These are phyloP conservation scores for Malaclemys terrapin DNA, from an alignment of 2,113 vertebrate genomes.

Conservation along the genomic window DNA sequence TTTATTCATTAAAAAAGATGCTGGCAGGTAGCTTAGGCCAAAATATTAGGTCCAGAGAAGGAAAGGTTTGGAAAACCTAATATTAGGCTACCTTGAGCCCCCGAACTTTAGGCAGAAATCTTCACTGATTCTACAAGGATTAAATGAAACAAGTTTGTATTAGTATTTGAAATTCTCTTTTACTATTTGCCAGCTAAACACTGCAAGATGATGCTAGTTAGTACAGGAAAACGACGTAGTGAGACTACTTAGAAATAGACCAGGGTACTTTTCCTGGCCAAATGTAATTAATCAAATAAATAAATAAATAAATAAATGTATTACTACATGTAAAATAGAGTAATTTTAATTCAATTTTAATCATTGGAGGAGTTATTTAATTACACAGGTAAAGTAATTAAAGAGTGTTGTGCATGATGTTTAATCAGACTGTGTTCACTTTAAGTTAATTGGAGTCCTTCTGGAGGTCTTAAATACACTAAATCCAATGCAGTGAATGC, in stretches of 20 bases:
- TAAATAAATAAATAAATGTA: neutral
- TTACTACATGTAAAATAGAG: neutral
- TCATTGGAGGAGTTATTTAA: neutral
- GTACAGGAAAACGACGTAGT: neutral
- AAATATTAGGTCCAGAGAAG: conserved; percentile 47
- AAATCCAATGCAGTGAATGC: neutral
- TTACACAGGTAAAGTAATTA: neutral
- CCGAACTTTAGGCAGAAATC: neutral
- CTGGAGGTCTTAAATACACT: neutral
- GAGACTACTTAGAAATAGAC: neutral
- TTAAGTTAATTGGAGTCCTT: neutral
- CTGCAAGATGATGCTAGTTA: accelerated
- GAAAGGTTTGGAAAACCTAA: conserved; percentile 44
- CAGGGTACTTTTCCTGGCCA: neutral
- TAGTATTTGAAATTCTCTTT: neutral
- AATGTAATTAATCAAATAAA: neutral
- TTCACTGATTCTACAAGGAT: neutral
- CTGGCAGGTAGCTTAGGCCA: conserved; percentile 60
- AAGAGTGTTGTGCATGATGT: neutral
- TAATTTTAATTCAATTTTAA: neutral
- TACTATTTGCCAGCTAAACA: neutral
- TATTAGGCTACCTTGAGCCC: neutral
- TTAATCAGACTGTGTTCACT: neutral
- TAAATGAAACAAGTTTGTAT: neutral
- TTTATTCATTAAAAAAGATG: conserved; percentile 70